Percentiles rank a stretch among this genome's conserved stretches.
phyloP scores from a whole-genome alignment of 2,888 invertebrate genomes.

The Caenorhabditis sinica region DNA sequence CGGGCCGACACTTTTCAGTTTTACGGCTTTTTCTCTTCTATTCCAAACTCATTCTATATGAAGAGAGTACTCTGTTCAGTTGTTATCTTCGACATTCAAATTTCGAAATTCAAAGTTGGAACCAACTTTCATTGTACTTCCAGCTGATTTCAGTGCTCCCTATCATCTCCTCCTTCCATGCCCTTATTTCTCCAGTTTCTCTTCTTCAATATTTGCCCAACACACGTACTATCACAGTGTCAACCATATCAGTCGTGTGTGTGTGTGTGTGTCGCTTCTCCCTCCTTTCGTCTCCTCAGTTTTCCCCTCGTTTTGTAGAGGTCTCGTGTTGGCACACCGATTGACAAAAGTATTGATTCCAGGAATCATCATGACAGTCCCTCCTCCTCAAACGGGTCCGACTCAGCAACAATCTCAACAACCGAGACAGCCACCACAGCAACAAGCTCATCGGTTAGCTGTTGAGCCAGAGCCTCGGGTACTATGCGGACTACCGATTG shows the following conservation, averaged over 20 bases:
- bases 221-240: slow-evolving; percentile 52
- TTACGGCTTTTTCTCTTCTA: slow-evolving; percentile 6
- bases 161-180: slow-evolving; percentile 14
- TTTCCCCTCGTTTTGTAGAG: slow-evolving; percentile 10
- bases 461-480: slow-evolving; percentile 63
- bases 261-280: slow-evolving; percentile 7
- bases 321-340: slow-evolving; percentile 37
- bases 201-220: slow-evolving; percentile 55
- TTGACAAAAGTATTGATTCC: slow-evolving; percentile 35
- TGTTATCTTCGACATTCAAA: neutral
- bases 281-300: slow-evolving; percentile 7
- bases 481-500: slow-evolving; percentile 61
- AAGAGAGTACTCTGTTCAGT: neutral
- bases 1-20: slow-evolving; percentile 11
- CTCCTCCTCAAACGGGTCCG: slow-evolving; percentile 43
- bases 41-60: neutral
- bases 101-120: neutral
- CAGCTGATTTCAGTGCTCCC: slow-evolving; percentile 50
- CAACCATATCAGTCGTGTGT: slow-evolving; percentile 60
- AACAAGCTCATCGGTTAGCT: slow-evolving; percentile 19
- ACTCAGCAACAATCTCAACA: slow-evolving; percentile 13
- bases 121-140: slow-evolving; percentile 6
- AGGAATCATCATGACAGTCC: slow-evolving; percentile 26
- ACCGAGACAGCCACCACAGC: neutral
- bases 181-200: slow-evolving; percentile 35